Base-by-base conservation (phyloP, 2,888 invertebrate species). In the Noctua janthina region DNA sequence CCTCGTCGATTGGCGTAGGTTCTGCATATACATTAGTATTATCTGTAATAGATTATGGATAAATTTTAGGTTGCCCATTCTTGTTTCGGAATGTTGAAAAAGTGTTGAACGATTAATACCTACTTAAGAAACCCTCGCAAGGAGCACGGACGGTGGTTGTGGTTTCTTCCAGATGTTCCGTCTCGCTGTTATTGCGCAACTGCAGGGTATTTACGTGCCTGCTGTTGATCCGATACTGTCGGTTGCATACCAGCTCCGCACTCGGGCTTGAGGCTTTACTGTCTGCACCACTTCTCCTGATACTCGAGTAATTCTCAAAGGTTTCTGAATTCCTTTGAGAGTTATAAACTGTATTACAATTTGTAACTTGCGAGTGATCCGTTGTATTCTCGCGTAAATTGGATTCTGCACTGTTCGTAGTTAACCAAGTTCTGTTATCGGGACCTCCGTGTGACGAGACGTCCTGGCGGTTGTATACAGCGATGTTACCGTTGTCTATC, bases 1-100 rank as follows among this genome's bases (percentile, higher is more conserved):
- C 97, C 91, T 96, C 97, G 87, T 96, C 96, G 91, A 97, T 94
- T 56, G 97, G 97, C 15, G 97, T 92, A 76, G 92, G 89, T 81
- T 93, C 94, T 73, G 92, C 89, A 90, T 91, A 95, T 85, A 89
- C 94, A 95, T 95, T 92, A 89, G 92, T 88, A 79, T 91, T 91
- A 76, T 83, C 95, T 95, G 91, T 85, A 86, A 86, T 62, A 43
- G 56, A 51, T 66, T 54, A 35, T 29, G 2, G 15, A 49, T 35
- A 29, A 1, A n/a, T 35, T 67, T 62, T 64, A 76, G 62, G 64
- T 17, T n/a, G 11, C 5, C n/a, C 51, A 46, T 29, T 51, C 0
- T 43, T 23, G 23, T 13, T 81, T 39, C 20, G 20, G 8, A 66
- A 39, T 54, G 11, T 64, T 43, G 3, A 20, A 54, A 78, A 78